These are phyloP conservation scores for Desoria tigrina DNA, from an alignment of 2,888 invertebrate species.

Conservation along the genomic window DNA sequence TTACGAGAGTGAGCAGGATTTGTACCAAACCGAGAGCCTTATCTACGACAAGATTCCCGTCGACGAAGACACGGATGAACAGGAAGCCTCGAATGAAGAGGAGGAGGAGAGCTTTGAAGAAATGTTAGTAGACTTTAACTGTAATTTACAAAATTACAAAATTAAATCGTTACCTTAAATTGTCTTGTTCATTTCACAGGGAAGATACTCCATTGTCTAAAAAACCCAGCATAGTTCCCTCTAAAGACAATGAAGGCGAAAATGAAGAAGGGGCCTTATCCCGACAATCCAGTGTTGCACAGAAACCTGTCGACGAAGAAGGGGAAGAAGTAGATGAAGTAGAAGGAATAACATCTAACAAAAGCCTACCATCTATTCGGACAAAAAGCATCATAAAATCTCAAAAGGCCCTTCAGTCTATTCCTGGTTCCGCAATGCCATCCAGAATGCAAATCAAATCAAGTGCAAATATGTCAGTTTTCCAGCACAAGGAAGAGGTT, in stretches of 20 bases:
- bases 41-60: background rate
- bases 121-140: background rate
- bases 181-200: no score
- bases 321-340: slow-evolving; percentile 5
- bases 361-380: no score
- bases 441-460: no score
- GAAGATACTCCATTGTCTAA: no score
- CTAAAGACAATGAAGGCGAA: slow-evolving; percentile 23
- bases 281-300: background rate
- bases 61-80: slow-evolving; percentile 2
- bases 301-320: slow-evolving; percentile 15
- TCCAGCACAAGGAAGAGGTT: slow-evolving; percentile 27
- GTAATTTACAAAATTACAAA: background rate
- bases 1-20: slow-evolving; percentile 19
- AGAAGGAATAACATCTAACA: no score
- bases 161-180: no score
- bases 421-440: no score
- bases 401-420: no score
- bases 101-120: slow-evolving; percentile 12
- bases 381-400: no score
- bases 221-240: no score
- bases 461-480: background rate
- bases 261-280: slow-evolving; percentile 3
- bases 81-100: slow-evolving; percentile 7
- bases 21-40: slow-evolving; percentile 11